phyloP scores from a whole-genome alignment of 2,113 vertebrate species.

The Phalacrocorax brasilianus region DNA sequence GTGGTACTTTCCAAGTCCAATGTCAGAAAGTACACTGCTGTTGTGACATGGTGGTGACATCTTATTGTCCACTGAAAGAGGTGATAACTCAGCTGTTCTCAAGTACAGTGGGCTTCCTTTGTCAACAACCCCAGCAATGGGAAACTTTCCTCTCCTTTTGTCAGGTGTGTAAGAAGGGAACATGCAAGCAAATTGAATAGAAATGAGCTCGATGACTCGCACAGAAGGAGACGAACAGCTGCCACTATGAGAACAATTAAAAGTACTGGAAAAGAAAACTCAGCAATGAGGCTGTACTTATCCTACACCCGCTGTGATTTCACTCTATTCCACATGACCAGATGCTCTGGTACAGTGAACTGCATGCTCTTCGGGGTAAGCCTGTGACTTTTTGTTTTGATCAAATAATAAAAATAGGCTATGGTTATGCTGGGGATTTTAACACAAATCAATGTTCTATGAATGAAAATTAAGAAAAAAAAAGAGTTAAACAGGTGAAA shows the following conservation, averaged over 20 bases:
- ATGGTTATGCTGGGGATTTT: not conserved
- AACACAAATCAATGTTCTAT: not conserved
- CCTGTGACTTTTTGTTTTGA: not conserved
- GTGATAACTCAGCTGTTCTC: conserved; percentile 33
- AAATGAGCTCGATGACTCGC: not conserved
- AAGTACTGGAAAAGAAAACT: not conserved
- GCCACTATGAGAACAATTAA: not conserved
- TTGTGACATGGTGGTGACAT: not conserved
- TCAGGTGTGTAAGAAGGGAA: not conserved
- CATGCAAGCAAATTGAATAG: not conserved
- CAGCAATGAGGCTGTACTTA: not conserved
- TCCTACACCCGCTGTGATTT: not conserved
- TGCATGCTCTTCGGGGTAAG: not conserved
- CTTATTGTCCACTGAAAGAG: not conserved
- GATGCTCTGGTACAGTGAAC: not conserved
- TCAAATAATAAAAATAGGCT: not conserved
- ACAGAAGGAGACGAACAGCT: not conserved
- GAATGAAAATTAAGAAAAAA: not conserved
- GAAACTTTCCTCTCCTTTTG: conserved; percentile 14
- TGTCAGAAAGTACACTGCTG: not conserved
- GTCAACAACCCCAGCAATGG: not conserved
- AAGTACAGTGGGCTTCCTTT: not conserved
- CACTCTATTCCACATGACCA: not conserved
- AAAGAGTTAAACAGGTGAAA: not conserved
- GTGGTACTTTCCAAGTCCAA: not conserved